A percentile compares a stretch with the other conserved stretches of the same genome.
Conservation (phyloP, 1,140 invertebrate genomes). For the Pararge aegeria region DNA sequence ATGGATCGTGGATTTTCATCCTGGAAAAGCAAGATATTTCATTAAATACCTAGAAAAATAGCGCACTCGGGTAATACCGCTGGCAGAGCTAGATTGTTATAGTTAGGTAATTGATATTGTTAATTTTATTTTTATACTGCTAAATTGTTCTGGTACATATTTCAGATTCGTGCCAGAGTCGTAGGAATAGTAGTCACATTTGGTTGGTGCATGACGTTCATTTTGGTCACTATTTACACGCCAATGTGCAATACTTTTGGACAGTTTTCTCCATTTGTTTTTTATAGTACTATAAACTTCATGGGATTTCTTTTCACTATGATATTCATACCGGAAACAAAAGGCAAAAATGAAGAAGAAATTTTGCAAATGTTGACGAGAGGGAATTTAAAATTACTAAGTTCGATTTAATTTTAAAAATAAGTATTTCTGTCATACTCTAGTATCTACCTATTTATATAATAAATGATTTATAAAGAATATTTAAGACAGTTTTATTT, state of each 20-base stretch:
- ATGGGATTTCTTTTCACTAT: conserved; percentile 29
- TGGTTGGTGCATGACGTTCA: conserved; percentile 44
- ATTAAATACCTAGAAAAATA: no score
- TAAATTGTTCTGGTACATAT: conserved; percentile 16
- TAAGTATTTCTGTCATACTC: neutral
- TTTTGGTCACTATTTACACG: conserved; percentile 35
- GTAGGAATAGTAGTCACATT: conserved; percentile 39
- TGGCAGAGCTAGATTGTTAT: no score
- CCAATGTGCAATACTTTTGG: conserved; percentile 35
- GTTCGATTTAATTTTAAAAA: neutral
- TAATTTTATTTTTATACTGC: no score
- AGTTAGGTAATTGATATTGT: no score
- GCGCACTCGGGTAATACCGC: no score
- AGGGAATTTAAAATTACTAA: neutral
- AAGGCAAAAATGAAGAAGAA: conserved; percentile 40
- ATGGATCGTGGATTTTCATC: no score
- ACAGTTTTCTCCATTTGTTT: conserved; percentile 32
- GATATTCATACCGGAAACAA: conserved; percentile 43
- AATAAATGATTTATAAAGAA: no score
- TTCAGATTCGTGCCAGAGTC: conserved; percentile 53
- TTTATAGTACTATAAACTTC: conserved; percentile 34
- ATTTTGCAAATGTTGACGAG: conserved; percentile 18
- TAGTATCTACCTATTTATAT: no score
- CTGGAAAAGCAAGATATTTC: no score
- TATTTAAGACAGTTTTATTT: no score